Percentiles rank a stretch among this genome's conserved stretches.
Conservation (phyloP, 1,140 invertebrate genomes). For the Laupala kohalensis region DNA sequence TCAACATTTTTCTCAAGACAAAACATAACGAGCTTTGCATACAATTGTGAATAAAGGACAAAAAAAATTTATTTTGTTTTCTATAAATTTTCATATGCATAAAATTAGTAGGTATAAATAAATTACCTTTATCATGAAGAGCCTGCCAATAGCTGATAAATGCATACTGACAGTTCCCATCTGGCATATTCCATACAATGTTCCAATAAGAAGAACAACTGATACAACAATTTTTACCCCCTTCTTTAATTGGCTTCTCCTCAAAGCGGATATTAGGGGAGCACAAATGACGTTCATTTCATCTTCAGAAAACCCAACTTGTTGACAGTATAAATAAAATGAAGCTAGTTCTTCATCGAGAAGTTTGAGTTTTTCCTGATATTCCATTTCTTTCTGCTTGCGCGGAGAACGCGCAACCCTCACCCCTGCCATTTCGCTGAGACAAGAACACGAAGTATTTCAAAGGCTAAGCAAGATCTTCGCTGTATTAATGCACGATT, state of each 20-base stretch:
- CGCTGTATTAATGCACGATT: no score
- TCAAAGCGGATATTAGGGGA: conserved; percentile 42
- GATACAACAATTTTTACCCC: conserved; percentile 27
- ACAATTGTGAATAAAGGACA: not conserved
- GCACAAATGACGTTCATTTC: conserved; percentile 54
- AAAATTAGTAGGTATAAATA: not conserved
- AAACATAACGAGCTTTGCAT: not conserved
- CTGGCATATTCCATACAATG: conserved; percentile 30
- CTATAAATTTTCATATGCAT: not conserved
- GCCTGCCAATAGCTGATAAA: conserved; percentile 43
- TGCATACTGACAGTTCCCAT: conserved; percentile 38
- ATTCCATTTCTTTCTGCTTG: conserved; percentile 15
- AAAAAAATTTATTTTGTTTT: not conserved
- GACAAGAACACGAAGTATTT: no score
- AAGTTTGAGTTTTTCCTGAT: conserved; percentile 29
- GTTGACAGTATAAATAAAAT: conserved; percentile 48
- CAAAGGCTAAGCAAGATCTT: no score
- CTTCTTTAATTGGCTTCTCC: conserved; percentile 40
- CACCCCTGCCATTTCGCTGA: not conserved
- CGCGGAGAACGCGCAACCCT: not conserved
- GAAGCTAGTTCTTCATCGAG: conserved; percentile 41
- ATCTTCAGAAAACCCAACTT: conserved; percentile 46
- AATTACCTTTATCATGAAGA: conserved; percentile 42
- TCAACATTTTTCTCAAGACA: not conserved
- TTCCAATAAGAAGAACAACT: conserved; percentile 15